Percentiles rank a stretch among this genome's conserved stretches.
Conservation (phyloP, 2,888 invertebrate species). For the Xestobium rufovillosum region DNA sequence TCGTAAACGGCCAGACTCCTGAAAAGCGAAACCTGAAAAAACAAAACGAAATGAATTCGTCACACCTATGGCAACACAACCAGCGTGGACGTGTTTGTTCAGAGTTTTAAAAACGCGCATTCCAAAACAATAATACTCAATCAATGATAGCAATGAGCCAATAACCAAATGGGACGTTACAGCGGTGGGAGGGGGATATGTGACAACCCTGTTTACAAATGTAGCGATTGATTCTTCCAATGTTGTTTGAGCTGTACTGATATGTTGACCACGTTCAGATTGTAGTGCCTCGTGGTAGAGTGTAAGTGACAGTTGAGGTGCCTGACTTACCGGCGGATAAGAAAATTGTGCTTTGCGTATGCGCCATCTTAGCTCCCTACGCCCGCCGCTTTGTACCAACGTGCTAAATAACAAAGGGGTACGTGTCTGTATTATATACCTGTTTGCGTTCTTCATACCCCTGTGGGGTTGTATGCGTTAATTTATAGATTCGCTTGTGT, state of each 20-base stretch:
- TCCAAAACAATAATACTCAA: slow-evolving; percentile 48
- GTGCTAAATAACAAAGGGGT: too few relatives aligned
- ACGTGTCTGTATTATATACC: too few relatives aligned
- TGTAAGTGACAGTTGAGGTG: slow-evolving; percentile 28
- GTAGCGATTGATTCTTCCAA: slow-evolving; percentile 45
- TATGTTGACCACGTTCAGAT: slow-evolving; percentile 40
- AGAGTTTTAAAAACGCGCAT: slow-evolving; percentile 47
- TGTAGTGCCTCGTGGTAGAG: slow-evolving; percentile 35
- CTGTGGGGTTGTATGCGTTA: too few relatives aligned
- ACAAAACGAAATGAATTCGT: slow-evolving; percentile 31
- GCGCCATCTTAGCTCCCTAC: neutral
- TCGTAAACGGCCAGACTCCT: neutral
- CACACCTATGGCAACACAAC: slow-evolving; percentile 24
- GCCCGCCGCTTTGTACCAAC: too few relatives aligned
- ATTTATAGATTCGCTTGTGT: too few relatives aligned
- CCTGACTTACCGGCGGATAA: slow-evolving; percentile 19
- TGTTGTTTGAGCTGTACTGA: slow-evolving; percentile 44
- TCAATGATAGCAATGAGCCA: slow-evolving; percentile 47
- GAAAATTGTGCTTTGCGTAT: neutral
- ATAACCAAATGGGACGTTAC: slow-evolving; percentile 45
- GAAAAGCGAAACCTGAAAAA: slow-evolving; percentile 16
- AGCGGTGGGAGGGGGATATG: slow-evolving; percentile 39
- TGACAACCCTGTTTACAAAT: slow-evolving; percentile 48
- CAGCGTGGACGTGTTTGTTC: slow-evolving; percentile 38
- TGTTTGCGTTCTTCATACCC: too few relatives aligned